These are phyloP conservation scores for Phenganax marumi DNA, from an alignment of 92 coral and sea anemone genomes.

Conservation along the genomic window DNA sequence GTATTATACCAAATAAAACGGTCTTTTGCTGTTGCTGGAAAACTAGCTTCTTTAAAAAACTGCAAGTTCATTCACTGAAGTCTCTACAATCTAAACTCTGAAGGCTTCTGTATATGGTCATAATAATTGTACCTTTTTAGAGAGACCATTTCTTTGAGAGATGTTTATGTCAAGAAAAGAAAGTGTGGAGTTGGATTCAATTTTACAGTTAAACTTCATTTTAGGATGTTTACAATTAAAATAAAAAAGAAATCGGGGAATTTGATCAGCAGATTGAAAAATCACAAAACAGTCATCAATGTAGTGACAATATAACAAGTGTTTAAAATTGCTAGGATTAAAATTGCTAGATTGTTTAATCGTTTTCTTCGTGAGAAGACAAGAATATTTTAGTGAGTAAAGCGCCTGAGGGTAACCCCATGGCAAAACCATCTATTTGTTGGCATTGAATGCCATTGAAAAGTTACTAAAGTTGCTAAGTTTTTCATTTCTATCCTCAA, in stretches of 20 bases:
- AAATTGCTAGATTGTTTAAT: no score
- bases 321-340: constrained; percentile 7
- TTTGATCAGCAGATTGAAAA: background rate
- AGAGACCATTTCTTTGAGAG: background rate
- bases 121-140: no score
- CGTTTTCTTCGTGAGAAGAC: background rate
- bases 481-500: no score
- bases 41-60: no score
- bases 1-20: no score
- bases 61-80: no score
- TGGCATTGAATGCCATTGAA: background rate
- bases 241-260: background rate
- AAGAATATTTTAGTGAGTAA: background rate
- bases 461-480: no score
- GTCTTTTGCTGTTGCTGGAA: no score
- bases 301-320: background rate
- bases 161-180: constrained; percentile 16
- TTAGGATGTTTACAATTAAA: background rate
- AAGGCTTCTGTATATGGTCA: no score
- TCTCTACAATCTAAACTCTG: no score
- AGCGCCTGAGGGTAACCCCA: background rate
- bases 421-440: constrained; percentile 11
- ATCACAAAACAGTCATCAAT: constrained; percentile 18
- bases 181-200: background rate
- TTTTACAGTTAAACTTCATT: background rate